Base-by-base conservation (phyloP, 53 echinoderm and acorn worm genomes). In the Glandiceps talaboti region DNA sequence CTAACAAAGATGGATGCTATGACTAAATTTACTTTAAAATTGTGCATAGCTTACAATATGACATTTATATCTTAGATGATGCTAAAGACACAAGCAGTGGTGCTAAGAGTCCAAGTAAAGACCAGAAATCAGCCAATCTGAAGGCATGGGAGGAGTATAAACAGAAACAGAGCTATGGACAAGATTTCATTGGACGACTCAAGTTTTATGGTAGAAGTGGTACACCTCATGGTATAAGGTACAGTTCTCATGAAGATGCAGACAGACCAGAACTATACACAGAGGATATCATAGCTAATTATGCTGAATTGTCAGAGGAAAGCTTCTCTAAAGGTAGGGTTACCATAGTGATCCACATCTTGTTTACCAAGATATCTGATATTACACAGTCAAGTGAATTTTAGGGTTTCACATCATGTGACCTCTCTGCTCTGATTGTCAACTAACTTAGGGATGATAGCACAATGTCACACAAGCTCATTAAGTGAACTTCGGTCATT, bases 61-160 rank as follows among this genome's bases (percentile, higher is more conserved):
- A 12, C 20, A 20, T 20, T 45, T 45, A 45, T 45, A 6, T 12
- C 64, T 45, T 20, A 45, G 64, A 45, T 45, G 64, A 45, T 45
- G 64, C 6, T 20, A 45, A 12, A 12, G 64, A 12, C 6, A 12
- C 64, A 6, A 45, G 64, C 6, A 45, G 64, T 12, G 64, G 64
- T 45, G 64, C 6, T 45, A 6, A 6, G 20, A 45, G 20, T 45
- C 6, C 6, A 12, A 20, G 64, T 12, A 81, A 75, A 0, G 90
- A 93, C 32, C n/a, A 33, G 64, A 90, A 90, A 74, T 32, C 86
- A 12, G 80, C 76, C 27, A 86, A 87, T 73, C 76, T 96, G 27
- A 83, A 90, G 32, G 88, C 90, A 33, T 96, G 96, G 96, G 32
- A 86, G 25, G 87, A 90, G 1, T 92, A 82, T 33, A 90, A 96